phyloP scores from a whole-genome alignment of 2,113 vertebrate species.

The Psilopogon haemacephalus region DNA sequence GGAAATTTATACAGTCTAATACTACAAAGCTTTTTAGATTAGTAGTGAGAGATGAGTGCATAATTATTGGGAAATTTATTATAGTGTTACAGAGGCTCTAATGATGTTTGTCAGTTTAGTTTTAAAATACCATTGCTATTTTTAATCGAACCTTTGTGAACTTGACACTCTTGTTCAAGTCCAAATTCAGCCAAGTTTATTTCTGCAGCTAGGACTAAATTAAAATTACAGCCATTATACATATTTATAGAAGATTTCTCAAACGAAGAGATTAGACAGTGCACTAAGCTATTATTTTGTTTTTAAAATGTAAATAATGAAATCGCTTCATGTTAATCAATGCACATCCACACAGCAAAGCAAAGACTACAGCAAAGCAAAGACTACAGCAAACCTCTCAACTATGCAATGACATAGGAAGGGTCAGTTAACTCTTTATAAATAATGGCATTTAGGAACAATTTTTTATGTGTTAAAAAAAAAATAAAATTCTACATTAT shows the following conservation, averaged over 20 bases:
- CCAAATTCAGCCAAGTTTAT: background rate
- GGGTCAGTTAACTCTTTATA: slow-evolving; percentile 2
- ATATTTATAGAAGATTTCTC: slow-evolving; percentile 4
- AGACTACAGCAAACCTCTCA: slow-evolving; percentile 47
- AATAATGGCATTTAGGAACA: background rate
- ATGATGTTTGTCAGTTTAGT: background rate
- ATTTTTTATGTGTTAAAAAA: slow-evolving; percentile 4
- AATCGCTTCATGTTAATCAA: slow-evolving; percentile 46
- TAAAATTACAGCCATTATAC: background rate
- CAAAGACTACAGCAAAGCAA: too few relatives aligned
- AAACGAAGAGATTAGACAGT: slow-evolving; percentile 2
- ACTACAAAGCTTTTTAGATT: background rate
- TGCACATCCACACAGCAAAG: slow-evolving; percentile 12
- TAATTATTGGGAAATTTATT: background rate
- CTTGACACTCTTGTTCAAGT: background rate
- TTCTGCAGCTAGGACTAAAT: background rate
- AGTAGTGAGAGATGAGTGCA: background rate
- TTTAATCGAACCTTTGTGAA: background rate
- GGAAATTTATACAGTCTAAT: background rate
- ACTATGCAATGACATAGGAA: background rate
- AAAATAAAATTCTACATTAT: background rate
- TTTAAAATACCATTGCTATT: background rate
- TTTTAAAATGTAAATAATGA: slow-evolving; percentile 33
- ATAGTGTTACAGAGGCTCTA: background rate
- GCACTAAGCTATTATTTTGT: background rate